Evolutionary conservation across 1,140 invertebrate genomes (phyloP).

Genomic region (Holcopasites calliopsidis): DNA sequence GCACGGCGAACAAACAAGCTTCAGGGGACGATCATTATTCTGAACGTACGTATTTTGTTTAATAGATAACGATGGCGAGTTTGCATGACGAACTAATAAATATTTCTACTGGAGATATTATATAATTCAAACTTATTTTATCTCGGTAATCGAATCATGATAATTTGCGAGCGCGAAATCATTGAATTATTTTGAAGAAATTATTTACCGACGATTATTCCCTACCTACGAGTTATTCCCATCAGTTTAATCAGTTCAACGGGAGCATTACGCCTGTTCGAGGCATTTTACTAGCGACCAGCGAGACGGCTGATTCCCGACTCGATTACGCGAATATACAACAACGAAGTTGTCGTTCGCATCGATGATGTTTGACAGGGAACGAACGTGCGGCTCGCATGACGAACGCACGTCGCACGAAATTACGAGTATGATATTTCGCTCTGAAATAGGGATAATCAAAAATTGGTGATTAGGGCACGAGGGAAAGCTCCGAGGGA

Average conservation of each 20-base stretch:
- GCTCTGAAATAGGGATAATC: constrained; percentile 41
- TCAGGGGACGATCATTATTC: background rate
- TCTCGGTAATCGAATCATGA: too few relatives aligned
- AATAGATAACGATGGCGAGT: too few relatives aligned
- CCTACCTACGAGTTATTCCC: too few relatives aligned
- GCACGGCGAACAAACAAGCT: background rate
- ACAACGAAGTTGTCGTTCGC: constrained; percentile 40
- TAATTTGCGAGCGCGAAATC: too few relatives aligned
- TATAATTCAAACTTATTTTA: too few relatives aligned
- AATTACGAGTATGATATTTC: constrained; percentile 48
- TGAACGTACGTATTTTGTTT: too few relatives aligned
- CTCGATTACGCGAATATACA: constrained; percentile 27
- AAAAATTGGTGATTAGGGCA: constrained; percentile 16
- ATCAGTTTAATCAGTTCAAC: too few relatives aligned
- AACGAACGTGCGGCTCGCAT: background rate
- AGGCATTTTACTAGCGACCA: constrained; percentile 7
- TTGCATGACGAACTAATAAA: too few relatives aligned
- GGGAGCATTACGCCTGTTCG: background rate
- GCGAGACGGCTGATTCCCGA: constrained; percentile 12
- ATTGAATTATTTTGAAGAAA: too few relatives aligned
- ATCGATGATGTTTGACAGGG: constrained; percentile 52
- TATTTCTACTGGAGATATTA: too few relatives aligned
- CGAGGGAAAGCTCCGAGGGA: constrained; percentile 8
- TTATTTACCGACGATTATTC: too few relatives aligned
- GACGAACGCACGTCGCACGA: background rate